phyloP scores from a whole-genome alignment of 2,888 invertebrate genomes.

The Macaria liturata region DNA sequence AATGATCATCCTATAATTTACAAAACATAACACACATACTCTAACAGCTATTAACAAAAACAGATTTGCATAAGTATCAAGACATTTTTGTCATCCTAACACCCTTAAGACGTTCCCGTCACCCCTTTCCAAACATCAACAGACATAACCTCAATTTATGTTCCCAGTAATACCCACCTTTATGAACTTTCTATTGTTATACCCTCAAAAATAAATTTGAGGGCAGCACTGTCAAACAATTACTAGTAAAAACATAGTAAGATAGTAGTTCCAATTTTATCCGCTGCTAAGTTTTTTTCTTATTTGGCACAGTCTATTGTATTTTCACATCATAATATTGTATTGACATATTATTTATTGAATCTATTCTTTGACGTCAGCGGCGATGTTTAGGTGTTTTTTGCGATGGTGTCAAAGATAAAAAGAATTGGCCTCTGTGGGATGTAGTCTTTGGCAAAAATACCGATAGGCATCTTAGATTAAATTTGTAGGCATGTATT shows the following conservation, averaged over 20 bases:
- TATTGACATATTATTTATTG: slow-evolving; percentile 71
- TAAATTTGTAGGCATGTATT: too few relatives aligned
- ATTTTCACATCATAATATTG: slow-evolving; percentile 73
- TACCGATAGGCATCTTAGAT: too few relatives aligned
- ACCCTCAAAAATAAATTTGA: too few relatives aligned
- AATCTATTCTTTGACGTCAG: slow-evolving; percentile 12
- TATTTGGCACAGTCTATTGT: too few relatives aligned
- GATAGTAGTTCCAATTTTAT: too few relatives aligned
- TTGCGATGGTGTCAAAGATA: slow-evolving; percentile 2
- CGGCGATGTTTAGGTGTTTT: slow-evolving; percentile 4
- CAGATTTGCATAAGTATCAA: slow-evolving; percentile 45
- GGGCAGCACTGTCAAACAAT: too few relatives aligned
- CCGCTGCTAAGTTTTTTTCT: too few relatives aligned
- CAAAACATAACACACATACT: too few relatives aligned
- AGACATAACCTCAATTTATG: slow-evolving; percentile 62
- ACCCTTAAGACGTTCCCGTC: slow-evolving; percentile 40
- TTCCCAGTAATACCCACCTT: slow-evolving; percentile 67
- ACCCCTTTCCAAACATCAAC: slow-evolving; percentile 63
- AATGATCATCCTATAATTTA: too few relatives aligned
- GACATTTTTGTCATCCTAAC: slow-evolving; percentile 25
- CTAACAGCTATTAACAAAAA: background rate
- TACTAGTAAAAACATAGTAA: too few relatives aligned
- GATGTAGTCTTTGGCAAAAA: too few relatives aligned
- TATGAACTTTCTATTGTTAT: slow-evolving; percentile 57
- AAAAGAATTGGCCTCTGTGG: background rate